These are phyloP conservation scores for Rhagonycha lutea DNA, from an alignment of 2,888 invertebrate species.

Conservation along the genomic window DNA sequence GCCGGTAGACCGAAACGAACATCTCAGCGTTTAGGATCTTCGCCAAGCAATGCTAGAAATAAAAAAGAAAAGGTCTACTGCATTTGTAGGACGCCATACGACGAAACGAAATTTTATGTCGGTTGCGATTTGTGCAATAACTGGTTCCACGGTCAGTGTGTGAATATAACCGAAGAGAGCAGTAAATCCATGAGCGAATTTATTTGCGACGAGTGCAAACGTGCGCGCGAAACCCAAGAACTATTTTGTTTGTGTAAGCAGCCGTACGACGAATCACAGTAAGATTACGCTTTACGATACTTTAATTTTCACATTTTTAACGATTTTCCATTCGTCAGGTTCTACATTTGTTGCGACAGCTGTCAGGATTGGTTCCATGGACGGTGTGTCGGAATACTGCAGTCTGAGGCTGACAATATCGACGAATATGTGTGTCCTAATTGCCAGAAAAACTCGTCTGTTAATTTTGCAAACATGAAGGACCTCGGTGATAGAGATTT, in stretches of 20 bases:
- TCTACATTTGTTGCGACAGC: constrained; percentile 98
- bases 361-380: constrained; percentile 99
- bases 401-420: constrained; percentile 91
- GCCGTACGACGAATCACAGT: constrained; percentile 97
- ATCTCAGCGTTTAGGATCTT: constrained; percentile 33
- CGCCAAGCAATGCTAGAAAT: constrained; percentile 36
- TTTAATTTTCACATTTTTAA: not conserved
- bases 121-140: constrained; percentile 97
- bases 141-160: constrained; percentile 98
- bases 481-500: constrained; percentile 78
- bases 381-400: constrained; percentile 92
- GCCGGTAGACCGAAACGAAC: constrained; percentile 48
- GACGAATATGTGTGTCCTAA: constrained; percentile 97
- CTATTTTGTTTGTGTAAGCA: constrained; percentile 95
- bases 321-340: constrained; percentile 61
- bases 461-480: constrained; percentile 90
- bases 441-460: constrained; percentile 87
- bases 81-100: constrained; percentile 91
- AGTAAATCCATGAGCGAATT: constrained; percentile 90
- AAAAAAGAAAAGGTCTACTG: constrained; percentile 85
- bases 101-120: constrained; percentile 96
- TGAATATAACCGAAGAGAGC: constrained; percentile 89
- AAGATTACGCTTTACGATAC: constrained; percentile 54
- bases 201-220: constrained; percentile 83
- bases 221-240: constrained; percentile 86